Base-by-base conservation (phyloP, 2,113 vertebrate species). In the Nibea coibor region DNA sequence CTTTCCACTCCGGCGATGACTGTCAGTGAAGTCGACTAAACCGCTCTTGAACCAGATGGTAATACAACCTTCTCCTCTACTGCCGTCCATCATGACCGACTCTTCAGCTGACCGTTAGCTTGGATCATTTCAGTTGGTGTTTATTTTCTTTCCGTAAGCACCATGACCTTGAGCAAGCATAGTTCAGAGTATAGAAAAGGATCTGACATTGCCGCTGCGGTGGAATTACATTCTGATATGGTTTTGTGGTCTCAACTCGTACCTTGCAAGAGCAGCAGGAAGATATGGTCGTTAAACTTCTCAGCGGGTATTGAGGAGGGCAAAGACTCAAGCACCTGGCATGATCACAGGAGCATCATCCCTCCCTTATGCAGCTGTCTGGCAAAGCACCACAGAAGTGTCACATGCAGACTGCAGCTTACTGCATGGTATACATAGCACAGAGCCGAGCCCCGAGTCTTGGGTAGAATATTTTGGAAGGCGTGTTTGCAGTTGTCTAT, bases 301-400 rank as follows among this genome's bases (percentile, higher is more conserved):
- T 65, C 64, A 80, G 74, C 50, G 75, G 84, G 66, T 82, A 28
- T 53, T 72, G 54, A 68, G 67, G 65, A 78, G 66, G 69, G 20
- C 39, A 72, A 73, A 65, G 63, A 66, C 69, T 81, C 31, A 47
- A 53, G 28, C 65, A 73, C 53, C 66, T 72, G 83, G 58, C 58
- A 58, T 69, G 63, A 47, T 82, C 59, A 67, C 64, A 81, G 48
- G 31, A 80, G 70, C 26, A 54, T 59, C 35, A 65, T 39, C 66
- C 8, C 74, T 80, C 45, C 51, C 39, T 70, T 31, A 42, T 61
- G 57, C 76, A 72, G 24, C 28, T 83, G 72, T 75, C 57, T 83
- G 79, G 45, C 43, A 68, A 68, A 73, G 72, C 74, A 66, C 35
- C 45, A 82, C 53, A 54, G 9, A 35, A 56, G 75, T 45, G 11